Conservation (phyloP, 2,797 vertebrate species). For the Acridotheres tristis region DNA sequence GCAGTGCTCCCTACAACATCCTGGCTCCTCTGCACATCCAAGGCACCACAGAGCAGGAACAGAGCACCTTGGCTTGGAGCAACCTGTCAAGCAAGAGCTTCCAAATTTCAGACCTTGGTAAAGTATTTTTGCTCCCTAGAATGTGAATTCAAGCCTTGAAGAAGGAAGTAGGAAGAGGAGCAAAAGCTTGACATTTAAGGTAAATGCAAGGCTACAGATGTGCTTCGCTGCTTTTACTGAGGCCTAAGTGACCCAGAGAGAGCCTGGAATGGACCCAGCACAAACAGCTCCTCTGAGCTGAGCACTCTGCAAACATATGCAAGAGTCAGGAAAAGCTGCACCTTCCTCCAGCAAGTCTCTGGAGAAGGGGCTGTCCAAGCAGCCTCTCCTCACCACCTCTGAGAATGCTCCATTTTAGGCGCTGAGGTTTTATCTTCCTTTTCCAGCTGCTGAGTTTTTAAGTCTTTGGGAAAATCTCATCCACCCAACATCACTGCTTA, state of each 20-base stretch:
- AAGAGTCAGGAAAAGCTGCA: not conserved
- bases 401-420: not conserved
- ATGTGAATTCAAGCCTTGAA: not conserved
- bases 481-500: not conserved
- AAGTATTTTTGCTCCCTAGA: not conserved
- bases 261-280: not conserved
- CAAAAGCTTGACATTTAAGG: not conserved
- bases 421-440: not conserved
- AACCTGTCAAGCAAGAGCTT: not conserved
- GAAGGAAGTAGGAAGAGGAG: not conserved
- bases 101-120: not conserved
- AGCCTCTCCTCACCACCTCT: not conserved
- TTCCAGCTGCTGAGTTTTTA: not conserved
- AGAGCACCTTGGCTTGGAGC: not conserved
- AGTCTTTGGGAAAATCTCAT: conserved; percentile 17
- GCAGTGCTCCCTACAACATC: not conserved
- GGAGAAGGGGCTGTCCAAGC: not conserved
- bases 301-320: not conserved
- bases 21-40: fast-evolving
- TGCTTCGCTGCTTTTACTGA: not conserved
- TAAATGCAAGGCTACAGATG: not conserved
- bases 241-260: not conserved
- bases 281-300: not conserved
- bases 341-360: not conserved
- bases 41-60: not conserved